Percentiles rank a stretch among this genome's conserved stretches.
phyloP scores from a whole-genome alignment of 1,140 invertebrate genomes.

The Zaprionus ghesquierei region DNA sequence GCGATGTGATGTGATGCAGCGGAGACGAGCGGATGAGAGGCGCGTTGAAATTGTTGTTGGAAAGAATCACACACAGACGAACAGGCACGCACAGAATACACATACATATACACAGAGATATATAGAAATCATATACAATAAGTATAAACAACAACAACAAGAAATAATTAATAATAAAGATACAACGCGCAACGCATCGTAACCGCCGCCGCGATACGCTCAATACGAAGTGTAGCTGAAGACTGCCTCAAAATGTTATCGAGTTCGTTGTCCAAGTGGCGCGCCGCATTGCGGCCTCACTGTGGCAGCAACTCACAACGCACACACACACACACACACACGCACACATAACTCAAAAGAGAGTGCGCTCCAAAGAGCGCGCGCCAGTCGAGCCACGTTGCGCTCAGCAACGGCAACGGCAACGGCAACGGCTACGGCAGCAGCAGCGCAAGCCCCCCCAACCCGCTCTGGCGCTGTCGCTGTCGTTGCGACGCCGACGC shows the following conservation, averaged over 20 bases:
- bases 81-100: slow-evolving; percentile 13
- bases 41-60: slow-evolving; percentile 19
- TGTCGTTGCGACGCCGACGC: background rate
- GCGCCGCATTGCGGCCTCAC: slow-evolving; percentile 65
- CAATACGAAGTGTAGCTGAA: slow-evolving; percentile 82
- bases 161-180: slow-evolving; percentile 82
- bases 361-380: slow-evolving; percentile 34
- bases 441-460: background rate
- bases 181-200: slow-evolving; percentile 82
- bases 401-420: slow-evolving; percentile 19
- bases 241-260: slow-evolving; percentile 83
- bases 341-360: slow-evolving; percentile 15
- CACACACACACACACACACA: background rate
- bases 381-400: slow-evolving; percentile 17
- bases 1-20: too few species aligned
- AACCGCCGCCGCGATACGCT: slow-evolving; percentile 82
- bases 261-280: slow-evolving; percentile 80
- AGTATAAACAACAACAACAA: slow-evolving; percentile 64
- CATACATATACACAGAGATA: slow-evolving; percentile 1
- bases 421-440: background rate
- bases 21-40: slow-evolving; percentile 14
- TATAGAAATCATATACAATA: slow-evolving; percentile 22
- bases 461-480: background rate
- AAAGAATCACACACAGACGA: slow-evolving; percentile 33
- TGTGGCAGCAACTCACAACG: slow-evolving; percentile 45